Conservation (phyloP, 30 jellyfish, hydroid and myxozoan genomes). For the Turritopsis rubra region DNA sequence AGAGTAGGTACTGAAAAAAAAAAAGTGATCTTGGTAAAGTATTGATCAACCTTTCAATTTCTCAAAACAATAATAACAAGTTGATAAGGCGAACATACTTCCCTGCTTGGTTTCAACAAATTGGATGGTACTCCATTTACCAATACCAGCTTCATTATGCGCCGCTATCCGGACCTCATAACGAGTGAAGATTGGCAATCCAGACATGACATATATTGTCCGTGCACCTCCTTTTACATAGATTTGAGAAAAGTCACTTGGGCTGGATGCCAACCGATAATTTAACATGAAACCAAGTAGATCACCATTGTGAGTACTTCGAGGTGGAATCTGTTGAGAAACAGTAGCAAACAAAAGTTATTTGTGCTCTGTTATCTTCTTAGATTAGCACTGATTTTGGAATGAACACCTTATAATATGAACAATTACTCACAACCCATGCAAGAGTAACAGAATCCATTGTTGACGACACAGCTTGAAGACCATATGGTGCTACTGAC, state of each 20-base stretch:
- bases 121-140: conserved; percentile 31
- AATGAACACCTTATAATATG: no score
- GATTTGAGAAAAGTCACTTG: conserved; percentile 39
- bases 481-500: conserved; percentile 61
- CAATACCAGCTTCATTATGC: conserved; percentile 69
- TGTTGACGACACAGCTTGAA: conserved; percentile 33
- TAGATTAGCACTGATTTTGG: no score
- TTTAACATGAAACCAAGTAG: conserved; percentile 59
- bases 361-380: not conserved
- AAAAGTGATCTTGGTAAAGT: not conserved
- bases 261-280: conserved; percentile 62
- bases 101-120: conserved; percentile 75
- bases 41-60: not conserved
- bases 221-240: conserved; percentile 46
- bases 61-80: not conserved
- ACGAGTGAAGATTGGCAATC: conserved; percentile 54
- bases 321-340: conserved; percentile 68
- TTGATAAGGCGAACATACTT: conserved; percentile 24
- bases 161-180: conserved; percentile 83
- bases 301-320: conserved; percentile 55
- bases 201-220: conserved; percentile 40
- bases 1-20: conserved; percentile 44
- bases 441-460: conserved; percentile 47
- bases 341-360: not conserved
- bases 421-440: conserved; percentile 66